Base-by-base conservation (phyloP, 1,140 invertebrate species). In the Drosophila orosa region DNA sequence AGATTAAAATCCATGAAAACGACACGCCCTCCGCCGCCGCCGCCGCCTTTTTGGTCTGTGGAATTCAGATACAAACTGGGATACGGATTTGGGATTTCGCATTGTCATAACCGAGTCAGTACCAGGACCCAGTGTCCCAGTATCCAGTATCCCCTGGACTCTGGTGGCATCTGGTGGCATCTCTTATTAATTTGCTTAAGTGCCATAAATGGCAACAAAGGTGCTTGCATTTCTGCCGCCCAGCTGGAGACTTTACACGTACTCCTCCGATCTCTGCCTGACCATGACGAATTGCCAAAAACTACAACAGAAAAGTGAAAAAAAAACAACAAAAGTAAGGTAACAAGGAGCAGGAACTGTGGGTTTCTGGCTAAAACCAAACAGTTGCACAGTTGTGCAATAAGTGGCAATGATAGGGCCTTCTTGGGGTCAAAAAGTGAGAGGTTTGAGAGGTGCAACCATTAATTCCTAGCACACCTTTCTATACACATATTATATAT, bases 111-210 rank as follows among this genome's bases (percentile, higher is more conserved):
- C 65, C 47, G 24, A 42, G 25, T 3, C 22, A 35, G 45, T 10
- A 4, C 17, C 40, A 12, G 17, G 13, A 25, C 8, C 25, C 19
- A 5, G 12, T n/a, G 22, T 15, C 22, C 45, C 25, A 25, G 19
- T 5, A 52, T n/a, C n/a, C 33, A 31, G 6, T n/a, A 31, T 10
- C 35, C n/a, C n/a, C n/a, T n/a, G n/a, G n/a, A n/a, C n/a, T n/a
- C n/a, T n/a, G n/a, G n/a, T 7, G 29, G 55, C 19, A 25, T 47
- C 25, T 48, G 67, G 31, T 77, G 74, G 69, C 78, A 75, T 68
- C 83, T 87, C 79, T 76, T 87, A 87, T 89, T 89, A 87, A 87
- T 87, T 87, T 87, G 84, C 76, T 77, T 89, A 87, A 87, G 82
- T 86, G 83, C 83, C 83, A 87, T 76, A 86, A 86, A 87, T 82